These are phyloP conservation scores for Microtus oregoni DNA, from an alignment of 2,113 vertebrate genomes.

Conservation along the genomic window DNA sequence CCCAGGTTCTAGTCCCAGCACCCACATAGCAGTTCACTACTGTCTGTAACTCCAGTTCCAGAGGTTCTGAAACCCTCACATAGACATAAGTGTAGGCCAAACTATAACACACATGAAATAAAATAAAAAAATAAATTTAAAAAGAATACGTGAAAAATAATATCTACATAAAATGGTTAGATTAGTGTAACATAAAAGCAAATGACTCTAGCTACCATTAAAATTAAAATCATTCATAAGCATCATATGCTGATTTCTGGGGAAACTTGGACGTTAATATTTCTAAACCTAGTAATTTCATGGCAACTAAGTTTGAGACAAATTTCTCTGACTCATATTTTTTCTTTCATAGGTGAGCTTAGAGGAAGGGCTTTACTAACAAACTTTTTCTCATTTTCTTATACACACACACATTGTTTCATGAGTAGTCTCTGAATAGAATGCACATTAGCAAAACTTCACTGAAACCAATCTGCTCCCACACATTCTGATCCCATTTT, in stretches of 20 bases:
- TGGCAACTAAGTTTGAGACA: not conserved
- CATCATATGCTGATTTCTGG: not conserved
- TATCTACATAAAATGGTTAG: not conserved
- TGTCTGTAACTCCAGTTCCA: not conserved
- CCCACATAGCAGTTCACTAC: not conserved
- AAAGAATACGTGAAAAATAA: not conserved
- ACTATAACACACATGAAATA: not conserved
- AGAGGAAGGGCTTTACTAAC: not conserved
- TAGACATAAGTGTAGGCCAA: not conserved
- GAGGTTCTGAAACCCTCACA: not conserved
- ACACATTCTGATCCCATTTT: conserved; percentile 78
- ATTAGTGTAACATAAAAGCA: not conserved
- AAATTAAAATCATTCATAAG: conserved; percentile 3
- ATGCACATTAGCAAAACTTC: conserved; percentile 69
- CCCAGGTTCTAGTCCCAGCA: not conserved
- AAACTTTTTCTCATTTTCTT: conserved; percentile 19
- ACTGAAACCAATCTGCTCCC: conserved; percentile 71
- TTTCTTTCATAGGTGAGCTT: not conserved
- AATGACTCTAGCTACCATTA: not conserved
- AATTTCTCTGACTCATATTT: not conserved
- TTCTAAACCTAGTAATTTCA: not conserved
- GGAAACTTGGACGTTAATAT: not conserved
- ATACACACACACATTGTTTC: conserved; percentile 49
- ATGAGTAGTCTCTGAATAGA: conserved; percentile 58
- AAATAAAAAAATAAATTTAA: not conserved